phyloP scores from a whole-genome alignment of 1,140 invertebrate genomes.

The Drepana arcuata region DNA sequence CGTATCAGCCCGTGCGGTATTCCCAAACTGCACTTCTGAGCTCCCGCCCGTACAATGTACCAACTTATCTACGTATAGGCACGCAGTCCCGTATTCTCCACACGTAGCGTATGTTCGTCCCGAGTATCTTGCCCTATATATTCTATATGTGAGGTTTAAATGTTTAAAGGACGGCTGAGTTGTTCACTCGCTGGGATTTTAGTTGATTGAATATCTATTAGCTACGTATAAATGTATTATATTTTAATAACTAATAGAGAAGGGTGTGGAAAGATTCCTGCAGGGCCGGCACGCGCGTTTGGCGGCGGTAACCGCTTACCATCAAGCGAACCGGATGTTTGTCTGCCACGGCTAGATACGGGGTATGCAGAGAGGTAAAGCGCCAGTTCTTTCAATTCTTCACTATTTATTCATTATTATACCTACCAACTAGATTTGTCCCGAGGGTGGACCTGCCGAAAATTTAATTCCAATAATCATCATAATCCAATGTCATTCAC shows the following conservation, averaged over 20 bases:
- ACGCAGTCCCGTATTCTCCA: constrained; percentile 26
- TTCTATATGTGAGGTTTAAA: constrained; percentile 4
- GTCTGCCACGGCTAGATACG: too few species aligned
- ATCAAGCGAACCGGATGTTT: too few species aligned
- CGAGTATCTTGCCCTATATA: constrained; percentile 20
- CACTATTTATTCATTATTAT: too few species aligned
- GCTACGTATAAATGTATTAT: background rate
- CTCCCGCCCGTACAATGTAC: constrained; percentile 28
- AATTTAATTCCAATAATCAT: too few species aligned
- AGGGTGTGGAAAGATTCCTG: background rate
- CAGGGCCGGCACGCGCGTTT: background rate
- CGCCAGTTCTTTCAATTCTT: too few species aligned
- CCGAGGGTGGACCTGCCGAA: too few species aligned
- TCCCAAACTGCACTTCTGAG: constrained; percentile 69
- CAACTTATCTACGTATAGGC: constrained; percentile 12
- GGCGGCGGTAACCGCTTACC: too few species aligned
- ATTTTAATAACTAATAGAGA: background rate
- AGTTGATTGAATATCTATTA: background rate
- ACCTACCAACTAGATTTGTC: too few species aligned
- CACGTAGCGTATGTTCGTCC: constrained; percentile 32
- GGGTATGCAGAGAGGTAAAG: too few species aligned
- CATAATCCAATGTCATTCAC: too few species aligned
- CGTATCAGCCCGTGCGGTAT: constrained; percentile 67
- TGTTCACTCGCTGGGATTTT: background rate
- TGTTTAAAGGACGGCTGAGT: background rate